Percentiles rank a stretch among this genome's conserved stretches.
Conservation (phyloP, 37 sponge, comb jelly and placozoan genomes). For the Halichondria panicea region DNA sequence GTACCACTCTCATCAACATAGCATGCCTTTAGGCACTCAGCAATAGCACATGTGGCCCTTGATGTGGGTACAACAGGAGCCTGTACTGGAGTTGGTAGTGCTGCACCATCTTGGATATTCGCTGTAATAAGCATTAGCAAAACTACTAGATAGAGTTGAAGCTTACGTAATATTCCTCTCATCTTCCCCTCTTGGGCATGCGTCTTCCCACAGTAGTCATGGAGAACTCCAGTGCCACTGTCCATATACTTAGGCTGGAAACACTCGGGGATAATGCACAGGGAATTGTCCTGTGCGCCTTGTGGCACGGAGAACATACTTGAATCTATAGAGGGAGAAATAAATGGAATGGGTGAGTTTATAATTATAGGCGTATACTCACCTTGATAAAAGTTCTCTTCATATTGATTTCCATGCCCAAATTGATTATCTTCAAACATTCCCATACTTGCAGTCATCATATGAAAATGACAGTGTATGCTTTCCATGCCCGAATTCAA, state of each 20-base stretch:
- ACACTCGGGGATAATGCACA: constrained; percentile 54
- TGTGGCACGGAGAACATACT: no score
- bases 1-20: constrained; percentile 60
- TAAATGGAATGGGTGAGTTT: no score
- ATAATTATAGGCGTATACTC: no score
- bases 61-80: constrained; percentile 4
- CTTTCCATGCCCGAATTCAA: constrained; percentile 47
- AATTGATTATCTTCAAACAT: no score
- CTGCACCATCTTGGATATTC: neutral
- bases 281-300: constrained; percentile 23
- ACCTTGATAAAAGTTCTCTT: no score
- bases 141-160: no score
- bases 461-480: constrained; percentile 9
- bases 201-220: constrained; percentile 63
- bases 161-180: constrained; percentile 56
- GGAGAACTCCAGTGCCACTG: constrained; percentile 9
- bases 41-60: constrained; percentile 50
- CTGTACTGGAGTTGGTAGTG: neutral
- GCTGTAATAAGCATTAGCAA: neutral
- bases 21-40: constrained; percentile 56
- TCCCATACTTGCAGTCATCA: neutral
- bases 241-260: constrained; percentile 11
- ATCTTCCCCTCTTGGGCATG: constrained; percentile 57
- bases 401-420: no score
- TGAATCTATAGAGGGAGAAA: no score